Evolutionary conservation across 2,113 vertebrate species (phyloP).

Genomic region (Ailurus styani): DNA sequence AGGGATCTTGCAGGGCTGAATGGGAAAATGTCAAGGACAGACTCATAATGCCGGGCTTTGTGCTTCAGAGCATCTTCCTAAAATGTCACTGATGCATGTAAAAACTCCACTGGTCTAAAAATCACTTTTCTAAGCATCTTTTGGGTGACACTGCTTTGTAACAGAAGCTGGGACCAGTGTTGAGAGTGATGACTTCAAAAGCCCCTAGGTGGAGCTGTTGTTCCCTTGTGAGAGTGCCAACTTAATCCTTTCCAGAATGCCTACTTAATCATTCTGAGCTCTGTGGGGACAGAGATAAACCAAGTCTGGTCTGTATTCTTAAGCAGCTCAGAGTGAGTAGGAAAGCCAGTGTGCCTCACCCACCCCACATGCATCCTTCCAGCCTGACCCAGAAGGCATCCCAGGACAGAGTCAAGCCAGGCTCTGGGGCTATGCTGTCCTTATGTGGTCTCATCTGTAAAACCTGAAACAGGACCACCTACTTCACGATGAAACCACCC

Average conservation of each 20-base stretch:
- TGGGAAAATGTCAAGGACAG: background rate
- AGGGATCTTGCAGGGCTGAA: background rate
- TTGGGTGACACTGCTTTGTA: background rate
- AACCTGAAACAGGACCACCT: background rate
- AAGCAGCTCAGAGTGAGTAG: background rate
- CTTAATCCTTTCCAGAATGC: background rate
- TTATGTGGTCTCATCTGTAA: background rate
- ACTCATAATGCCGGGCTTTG: background rate
- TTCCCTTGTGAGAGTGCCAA: background rate
- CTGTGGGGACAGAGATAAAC: background rate
- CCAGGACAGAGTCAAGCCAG: background rate
- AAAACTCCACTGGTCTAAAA: background rate
- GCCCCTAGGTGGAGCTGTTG: slow-evolving; percentile 58
- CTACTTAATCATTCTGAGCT: background rate
- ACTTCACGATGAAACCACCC: background rate
- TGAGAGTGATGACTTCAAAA: background rate
- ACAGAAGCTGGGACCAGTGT: background rate
- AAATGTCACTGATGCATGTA: background rate
- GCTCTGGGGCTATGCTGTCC: background rate
- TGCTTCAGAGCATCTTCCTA: background rate
- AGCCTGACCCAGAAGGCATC: background rate
- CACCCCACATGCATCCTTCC: background rate
- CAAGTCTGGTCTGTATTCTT: background rate
- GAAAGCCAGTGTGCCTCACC: background rate
- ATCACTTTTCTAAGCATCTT: background rate